Percentiles rank a stretch among this genome's conserved stretches.
Conservation (phyloP, 2,113 vertebrate species). For the Gobius niger region DNA sequence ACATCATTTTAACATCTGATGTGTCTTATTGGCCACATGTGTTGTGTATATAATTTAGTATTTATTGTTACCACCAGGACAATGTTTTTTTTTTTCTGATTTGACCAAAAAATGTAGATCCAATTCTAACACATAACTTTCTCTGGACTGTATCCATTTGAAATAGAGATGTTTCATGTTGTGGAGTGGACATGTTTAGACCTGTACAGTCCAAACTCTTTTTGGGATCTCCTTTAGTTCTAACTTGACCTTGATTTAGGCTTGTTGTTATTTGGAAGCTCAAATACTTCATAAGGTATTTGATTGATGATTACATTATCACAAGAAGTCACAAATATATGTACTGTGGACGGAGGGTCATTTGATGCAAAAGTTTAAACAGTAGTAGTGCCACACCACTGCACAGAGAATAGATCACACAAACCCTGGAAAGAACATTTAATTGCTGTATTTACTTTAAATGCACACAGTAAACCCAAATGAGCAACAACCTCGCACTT, state of each 20-base stretch:
- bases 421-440: conserved; percentile 10
- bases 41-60: not conserved
- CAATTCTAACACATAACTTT: no score
- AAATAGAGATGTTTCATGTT: no score
- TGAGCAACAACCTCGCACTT: conserved; percentile 8
- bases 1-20: conserved; percentile 16
- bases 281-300: no score
- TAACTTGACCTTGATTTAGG: no score
- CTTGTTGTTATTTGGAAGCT: no score
- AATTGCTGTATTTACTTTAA: conserved; percentile 15
- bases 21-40: not conserved
- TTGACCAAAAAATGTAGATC: no score
- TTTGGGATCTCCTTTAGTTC: no score
- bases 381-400: not conserved
- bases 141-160: no score
- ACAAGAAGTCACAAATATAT: no score
- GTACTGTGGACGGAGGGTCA: not conserved
- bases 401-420: not conserved
- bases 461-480: conserved; percentile 10
- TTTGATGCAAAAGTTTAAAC: no score
- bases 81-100: not conserved
- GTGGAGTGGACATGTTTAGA: not conserved
- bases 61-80: not conserved
- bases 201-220: no score
- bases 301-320: no score